Evolutionary conservation across 1,140 invertebrate species (phyloP).

Genomic region (Conus betulinus): DNA sequence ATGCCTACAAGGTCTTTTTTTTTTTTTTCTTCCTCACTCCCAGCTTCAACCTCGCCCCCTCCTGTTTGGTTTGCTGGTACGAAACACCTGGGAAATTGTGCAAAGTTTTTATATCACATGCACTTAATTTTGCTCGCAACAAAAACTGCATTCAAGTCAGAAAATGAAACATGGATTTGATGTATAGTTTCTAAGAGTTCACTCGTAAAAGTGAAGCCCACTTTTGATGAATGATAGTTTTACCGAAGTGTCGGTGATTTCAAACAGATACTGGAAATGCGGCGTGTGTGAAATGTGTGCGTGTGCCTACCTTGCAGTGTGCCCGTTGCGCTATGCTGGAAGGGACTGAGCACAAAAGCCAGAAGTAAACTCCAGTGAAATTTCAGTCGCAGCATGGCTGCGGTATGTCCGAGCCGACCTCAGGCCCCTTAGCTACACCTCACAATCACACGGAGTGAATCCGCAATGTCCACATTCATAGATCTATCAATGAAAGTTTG

Average conservation of each 20-base stretch:
- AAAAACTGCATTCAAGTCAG: not conserved
- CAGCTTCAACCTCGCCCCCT: not conserved
- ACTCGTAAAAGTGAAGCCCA: no score
- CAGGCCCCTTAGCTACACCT: not conserved
- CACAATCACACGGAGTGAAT: not conserved
- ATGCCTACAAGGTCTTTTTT: no score
- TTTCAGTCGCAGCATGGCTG: slow-evolving; percentile 39
- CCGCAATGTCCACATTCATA: not conserved
- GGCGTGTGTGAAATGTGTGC: not conserved
- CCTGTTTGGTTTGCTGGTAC: not conserved
- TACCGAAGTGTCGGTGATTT: no score
- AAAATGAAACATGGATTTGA: no score
- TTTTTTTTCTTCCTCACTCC: not conserved
- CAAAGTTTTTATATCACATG: not conserved
- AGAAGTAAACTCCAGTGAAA: slow-evolving; percentile 40
- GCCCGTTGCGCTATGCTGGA: slow-evolving; percentile 12
- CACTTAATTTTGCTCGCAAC: not conserved
- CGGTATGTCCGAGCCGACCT: slow-evolving; percentile 13
- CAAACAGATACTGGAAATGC: not conserved
- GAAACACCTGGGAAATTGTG: not conserved
- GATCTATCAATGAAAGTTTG: slow-evolving; percentile 8
- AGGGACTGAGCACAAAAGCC: slow-evolving; percentile 8
- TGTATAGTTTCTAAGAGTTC: no score
- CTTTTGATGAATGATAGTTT: no score
- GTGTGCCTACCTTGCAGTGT: slow-evolving; percentile 28